These are phyloP conservation scores for Colossoma macropomum DNA, from an alignment of 2,113 vertebrate genomes.

Conservation along the genomic window DNA sequence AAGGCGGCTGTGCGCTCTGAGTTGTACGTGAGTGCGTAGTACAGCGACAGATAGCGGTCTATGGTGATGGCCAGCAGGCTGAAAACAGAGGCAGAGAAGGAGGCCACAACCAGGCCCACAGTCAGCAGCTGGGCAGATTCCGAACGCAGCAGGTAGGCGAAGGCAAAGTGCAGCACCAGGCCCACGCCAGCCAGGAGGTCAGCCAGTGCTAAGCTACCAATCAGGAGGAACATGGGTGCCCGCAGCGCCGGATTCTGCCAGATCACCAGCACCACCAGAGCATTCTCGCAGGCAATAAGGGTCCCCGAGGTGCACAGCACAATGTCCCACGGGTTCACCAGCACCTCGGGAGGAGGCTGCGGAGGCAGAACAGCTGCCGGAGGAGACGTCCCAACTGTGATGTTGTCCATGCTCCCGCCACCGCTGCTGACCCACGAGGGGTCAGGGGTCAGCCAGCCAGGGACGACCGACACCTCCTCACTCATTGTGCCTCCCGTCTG, in stretches of 20 bases:
- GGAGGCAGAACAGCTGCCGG: slow-evolving; percentile 77
- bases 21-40: slow-evolving; percentile 97
- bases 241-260: slow-evolving; percentile 95
- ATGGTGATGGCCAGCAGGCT: slow-evolving; percentile 98
- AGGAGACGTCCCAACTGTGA: slow-evolving; percentile 78
- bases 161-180: slow-evolving; percentile 93
- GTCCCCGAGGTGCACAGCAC: slow-evolving; percentile 96
- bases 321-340: slow-evolving; percentile 98
- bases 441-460: slow-evolving; percentile 88
- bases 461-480: slow-evolving; percentile 87
- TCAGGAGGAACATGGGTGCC: slow-evolving; percentile 97
- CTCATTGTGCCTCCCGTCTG: slow-evolving; percentile 91
- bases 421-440: slow-evolving; percentile 80
- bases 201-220: slow-evolving; percentile 95
- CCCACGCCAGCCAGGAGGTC: slow-evolving; percentile 96
- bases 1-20: slow-evolving; percentile 95
- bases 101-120: slow-evolving; percentile 93
- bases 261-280: slow-evolving; percentile 96
- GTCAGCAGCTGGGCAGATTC: slow-evolving; percentile 95
- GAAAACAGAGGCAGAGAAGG: slow-evolving; percentile 97
- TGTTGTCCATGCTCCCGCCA: slow-evolving; percentile 81
- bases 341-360: slow-evolving; percentile 74
- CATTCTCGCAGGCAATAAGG: slow-evolving; percentile 97
- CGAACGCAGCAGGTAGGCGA: slow-evolving; percentile 93
- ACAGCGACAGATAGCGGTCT: slow-evolving; percentile 97